Conservation (phyloP, 1,140 invertebrate genomes). For the Chymomyza costata region DNA sequence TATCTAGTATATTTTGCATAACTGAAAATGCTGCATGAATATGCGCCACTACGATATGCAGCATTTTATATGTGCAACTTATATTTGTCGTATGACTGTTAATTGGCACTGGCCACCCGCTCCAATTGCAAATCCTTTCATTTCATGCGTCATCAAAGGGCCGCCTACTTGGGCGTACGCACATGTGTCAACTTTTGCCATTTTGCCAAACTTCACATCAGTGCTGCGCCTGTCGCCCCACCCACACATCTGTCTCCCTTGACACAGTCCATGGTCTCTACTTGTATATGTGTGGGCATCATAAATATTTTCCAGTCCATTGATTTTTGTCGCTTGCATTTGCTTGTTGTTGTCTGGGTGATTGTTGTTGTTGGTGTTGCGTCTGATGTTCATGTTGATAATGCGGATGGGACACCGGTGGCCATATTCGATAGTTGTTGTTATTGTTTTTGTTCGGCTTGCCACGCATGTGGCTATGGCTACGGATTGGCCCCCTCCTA, state of each 20-base stretch:
- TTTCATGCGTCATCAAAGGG: too few species aligned
- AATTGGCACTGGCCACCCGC: too few species aligned
- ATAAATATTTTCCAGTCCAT: conserved; percentile 71
- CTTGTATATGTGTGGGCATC: conserved; percentile 47
- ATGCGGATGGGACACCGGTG: conserved; percentile 30
- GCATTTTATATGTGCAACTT: too few species aligned
- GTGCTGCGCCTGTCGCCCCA: neutral
- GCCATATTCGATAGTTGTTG: conserved; percentile 5
- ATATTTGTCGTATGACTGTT: too few species aligned
- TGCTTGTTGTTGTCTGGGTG: too few species aligned
- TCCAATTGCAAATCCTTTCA: too few species aligned
- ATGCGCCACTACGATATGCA: too few species aligned
- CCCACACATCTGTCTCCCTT: neutral
- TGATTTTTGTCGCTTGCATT: conserved; percentile 62
- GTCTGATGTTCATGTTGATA: conserved; percentile 55
- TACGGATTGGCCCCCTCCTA: conserved; percentile 9
- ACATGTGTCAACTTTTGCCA: conserved; percentile 69
- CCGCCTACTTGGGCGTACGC: too few species aligned
- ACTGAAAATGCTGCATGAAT: too few species aligned
- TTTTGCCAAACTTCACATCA: conserved; percentile 66
- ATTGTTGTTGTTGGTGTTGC: too few species aligned
- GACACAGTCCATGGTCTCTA: conserved; percentile 3
- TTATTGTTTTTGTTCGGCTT: conserved; percentile 36
- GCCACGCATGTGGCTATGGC: conserved; percentile 52
- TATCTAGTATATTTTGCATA: too few species aligned